phyloP scores from a whole-genome alignment of 2,888 invertebrate genomes.

The Eupithecia vulgata region DNA sequence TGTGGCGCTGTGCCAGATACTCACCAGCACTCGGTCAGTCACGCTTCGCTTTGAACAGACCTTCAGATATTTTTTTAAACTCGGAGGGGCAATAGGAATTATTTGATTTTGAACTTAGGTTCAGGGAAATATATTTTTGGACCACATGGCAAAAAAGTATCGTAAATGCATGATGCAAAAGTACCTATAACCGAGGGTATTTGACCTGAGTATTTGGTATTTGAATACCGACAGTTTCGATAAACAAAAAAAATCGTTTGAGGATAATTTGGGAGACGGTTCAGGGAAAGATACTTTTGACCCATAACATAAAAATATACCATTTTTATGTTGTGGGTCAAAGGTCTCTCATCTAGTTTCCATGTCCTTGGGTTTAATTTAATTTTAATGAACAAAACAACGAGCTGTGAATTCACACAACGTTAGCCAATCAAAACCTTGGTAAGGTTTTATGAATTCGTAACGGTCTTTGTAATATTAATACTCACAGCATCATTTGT shows the following conservation, averaged over 20 bases:
- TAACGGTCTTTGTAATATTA: constrained; percentile 44
- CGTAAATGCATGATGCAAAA: too few species aligned
- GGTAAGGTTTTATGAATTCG: constrained; percentile 45
- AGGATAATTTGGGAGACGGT: not conserved
- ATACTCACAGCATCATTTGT: constrained; percentile 39
- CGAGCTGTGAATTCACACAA: constrained; percentile 43
- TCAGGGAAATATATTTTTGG: not conserved
- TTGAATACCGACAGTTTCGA: not conserved
- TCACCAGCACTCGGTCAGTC: too few species aligned
- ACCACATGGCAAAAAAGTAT: too few species aligned
- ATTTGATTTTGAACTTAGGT: not conserved
- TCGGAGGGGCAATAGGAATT: too few species aligned
- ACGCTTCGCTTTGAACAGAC: too few species aligned
- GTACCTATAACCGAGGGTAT: constrained; percentile 1
- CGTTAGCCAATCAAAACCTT: constrained; percentile 43
- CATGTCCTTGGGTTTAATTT: constrained; percentile 5
- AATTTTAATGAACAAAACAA: not conserved
- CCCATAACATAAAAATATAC: not conserved
- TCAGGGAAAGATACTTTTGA: not conserved
- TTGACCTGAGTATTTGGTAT: not conserved
- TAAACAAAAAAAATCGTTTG: not conserved
- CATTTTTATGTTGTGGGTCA: too few species aligned
- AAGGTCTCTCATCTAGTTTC: not conserved
- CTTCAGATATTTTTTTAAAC: too few species aligned
- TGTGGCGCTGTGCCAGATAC: too few species aligned